These are phyloP conservation scores for Ficedula albicollis DNA, from an alignment of 2,797 vertebrate genomes.

Conservation along the genomic window DNA sequence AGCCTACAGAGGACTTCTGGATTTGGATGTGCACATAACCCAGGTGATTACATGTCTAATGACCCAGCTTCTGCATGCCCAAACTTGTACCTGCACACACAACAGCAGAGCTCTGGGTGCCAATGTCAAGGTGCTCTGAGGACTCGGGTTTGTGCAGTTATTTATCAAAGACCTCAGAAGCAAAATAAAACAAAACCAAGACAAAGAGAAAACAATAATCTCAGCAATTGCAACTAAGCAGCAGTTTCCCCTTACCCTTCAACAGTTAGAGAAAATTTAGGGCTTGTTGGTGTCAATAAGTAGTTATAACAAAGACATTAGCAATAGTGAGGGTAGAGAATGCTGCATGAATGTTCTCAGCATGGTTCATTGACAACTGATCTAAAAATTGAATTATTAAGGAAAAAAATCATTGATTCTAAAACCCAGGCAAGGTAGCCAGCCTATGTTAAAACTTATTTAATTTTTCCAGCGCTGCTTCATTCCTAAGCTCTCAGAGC, in stretches of 20 bases:
- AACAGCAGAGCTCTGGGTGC: neutral
- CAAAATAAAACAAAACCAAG: slow-evolving; percentile 15
- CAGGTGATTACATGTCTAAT: neutral
- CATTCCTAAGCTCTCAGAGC: slow-evolving; percentile 60
- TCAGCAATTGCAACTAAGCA: slow-evolving; percentile 2
- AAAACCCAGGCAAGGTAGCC: slow-evolving; percentile 60
- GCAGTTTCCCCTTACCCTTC: slow-evolving; percentile 52
- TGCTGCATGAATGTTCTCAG: slow-evolving; percentile 40
- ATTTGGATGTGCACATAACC: slow-evolving; percentile 13
- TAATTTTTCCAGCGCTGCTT: slow-evolving; percentile 57
- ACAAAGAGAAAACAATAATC: neutral
- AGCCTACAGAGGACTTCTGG: slow-evolving; percentile 4
- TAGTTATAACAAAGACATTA: slow-evolving; percentile 44
- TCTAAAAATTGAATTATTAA: slow-evolving; percentile 69
- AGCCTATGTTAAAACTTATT: slow-evolving; percentile 66
- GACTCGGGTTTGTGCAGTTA: neutral
- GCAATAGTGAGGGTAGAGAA: neutral
- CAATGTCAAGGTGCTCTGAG: slow-evolving; percentile 43
- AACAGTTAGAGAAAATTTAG: slow-evolving; percentile 36
- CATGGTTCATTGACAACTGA: slow-evolving; percentile 64
- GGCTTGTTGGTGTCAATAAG: slow-evolving; percentile 69
- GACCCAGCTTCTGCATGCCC: neutral
- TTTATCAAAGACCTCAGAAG: slow-evolving; percentile 16
- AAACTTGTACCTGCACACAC: neutral
- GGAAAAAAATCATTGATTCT: slow-evolving; percentile 54